phyloP scores from a whole-genome alignment of 2,888 invertebrate species.

The Xanthia togata region DNA sequence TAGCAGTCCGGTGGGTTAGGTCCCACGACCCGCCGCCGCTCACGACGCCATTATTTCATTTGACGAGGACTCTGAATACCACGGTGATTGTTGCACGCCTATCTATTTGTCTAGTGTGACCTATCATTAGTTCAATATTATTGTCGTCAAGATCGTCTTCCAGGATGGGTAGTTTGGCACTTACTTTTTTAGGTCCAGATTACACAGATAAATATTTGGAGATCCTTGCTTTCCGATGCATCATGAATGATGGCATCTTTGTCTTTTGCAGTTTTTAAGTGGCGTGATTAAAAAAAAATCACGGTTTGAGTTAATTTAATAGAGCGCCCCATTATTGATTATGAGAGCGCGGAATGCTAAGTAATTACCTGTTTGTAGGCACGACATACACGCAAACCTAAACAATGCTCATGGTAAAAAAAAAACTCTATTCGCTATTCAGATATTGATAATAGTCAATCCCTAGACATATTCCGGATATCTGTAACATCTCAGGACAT shows the following conservation, averaged over 20 bases:
- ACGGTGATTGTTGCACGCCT: slow-evolving; percentile 49
- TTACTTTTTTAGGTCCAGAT: background rate
- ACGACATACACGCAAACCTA: background rate
- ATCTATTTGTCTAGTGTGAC: slow-evolving; percentile 42
- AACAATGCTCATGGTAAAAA: background rate
- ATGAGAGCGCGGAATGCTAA: background rate
- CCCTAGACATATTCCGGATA: background rate
- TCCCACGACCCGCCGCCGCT: slow-evolving; percentile 70
- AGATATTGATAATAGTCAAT: background rate
- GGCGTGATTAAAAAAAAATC: background rate
- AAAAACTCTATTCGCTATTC: background rate
- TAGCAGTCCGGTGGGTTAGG: slow-evolving; percentile 52
- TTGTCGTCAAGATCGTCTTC: background rate
- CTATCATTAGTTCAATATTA: slow-evolving; percentile 7
- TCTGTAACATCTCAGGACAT: slow-evolving; percentile 3
- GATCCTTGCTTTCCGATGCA: background rate
- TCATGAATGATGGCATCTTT: background rate
- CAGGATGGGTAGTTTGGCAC: background rate
- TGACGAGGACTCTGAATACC: slow-evolving; percentile 56
- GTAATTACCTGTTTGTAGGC: background rate
- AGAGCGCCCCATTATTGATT: background rate
- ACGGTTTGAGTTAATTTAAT: background rate
- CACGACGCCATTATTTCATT: slow-evolving; percentile 70
- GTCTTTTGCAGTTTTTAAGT: background rate
- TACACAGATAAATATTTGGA: background rate